Percentiles rank a stretch among this genome's conserved stretches.
Conservation (phyloP, 2,797 vertebrate genomes). For the Anas georgica region DNA sequence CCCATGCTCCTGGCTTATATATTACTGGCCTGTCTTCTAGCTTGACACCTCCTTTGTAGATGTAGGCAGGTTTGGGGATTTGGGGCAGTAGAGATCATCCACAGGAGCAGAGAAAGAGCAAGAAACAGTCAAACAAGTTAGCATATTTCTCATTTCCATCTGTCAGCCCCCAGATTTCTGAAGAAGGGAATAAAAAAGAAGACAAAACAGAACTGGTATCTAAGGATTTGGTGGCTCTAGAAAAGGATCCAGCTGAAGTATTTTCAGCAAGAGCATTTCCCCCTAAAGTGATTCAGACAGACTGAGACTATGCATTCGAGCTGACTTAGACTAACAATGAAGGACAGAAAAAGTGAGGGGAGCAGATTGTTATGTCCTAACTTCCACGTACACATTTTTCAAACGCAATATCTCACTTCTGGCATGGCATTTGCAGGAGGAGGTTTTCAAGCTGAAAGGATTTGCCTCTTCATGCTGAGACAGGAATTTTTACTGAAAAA, state of each 20-base stretch:
- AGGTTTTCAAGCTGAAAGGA: slow-evolving; percentile 2
- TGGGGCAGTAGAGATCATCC: neutral
- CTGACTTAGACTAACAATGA: neutral
- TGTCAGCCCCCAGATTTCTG: neutral
- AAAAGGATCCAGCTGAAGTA: neutral
- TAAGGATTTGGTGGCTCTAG: neutral
- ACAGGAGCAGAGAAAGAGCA: neutral
- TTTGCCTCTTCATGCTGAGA: slow-evolving; percentile 31
- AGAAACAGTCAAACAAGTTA: neutral
- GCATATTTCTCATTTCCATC: neutral
- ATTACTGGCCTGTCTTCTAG: neutral
- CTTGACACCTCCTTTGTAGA: neutral
- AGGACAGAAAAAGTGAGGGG: neutral
- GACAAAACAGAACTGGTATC: neutral
- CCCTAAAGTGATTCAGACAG: neutral
- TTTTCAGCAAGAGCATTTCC: neutral
- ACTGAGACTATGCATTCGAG: neutral
- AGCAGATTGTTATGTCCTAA: neutral
- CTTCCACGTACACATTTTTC: neutral
- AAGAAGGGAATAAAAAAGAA: neutral
- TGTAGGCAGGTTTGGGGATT: neutral
- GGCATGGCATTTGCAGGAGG: neutral
- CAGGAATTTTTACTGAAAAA: slow-evolving; percentile 45
- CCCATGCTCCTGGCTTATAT: neutral
- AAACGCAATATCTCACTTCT: neutral